Percentiles rank a stretch among this genome's conserved stretches.
Conservation (phyloP, 2,888 invertebrate genomes). For the Brachypterus glaber region DNA sequence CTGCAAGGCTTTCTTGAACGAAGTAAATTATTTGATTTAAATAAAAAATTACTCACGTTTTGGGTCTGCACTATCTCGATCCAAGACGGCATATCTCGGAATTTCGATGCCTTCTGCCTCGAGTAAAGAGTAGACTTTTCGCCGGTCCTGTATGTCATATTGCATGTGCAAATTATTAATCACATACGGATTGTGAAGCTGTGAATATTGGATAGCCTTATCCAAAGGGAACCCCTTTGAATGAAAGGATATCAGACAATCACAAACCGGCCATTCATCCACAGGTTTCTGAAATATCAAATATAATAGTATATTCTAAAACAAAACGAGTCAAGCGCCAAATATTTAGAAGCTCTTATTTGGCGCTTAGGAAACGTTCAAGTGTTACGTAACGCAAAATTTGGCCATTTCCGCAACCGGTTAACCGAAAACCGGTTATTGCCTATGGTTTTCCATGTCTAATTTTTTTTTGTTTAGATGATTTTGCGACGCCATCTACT, state of each 20-base stretch:
- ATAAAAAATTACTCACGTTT: slow-evolving; percentile 55
- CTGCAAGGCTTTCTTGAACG: no score
- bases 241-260: slow-evolving; percentile 96
- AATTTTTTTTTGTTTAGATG: no score
- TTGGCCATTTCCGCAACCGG: no score
- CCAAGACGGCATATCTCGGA: slow-evolving; percentile 93
- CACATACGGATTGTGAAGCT: slow-evolving; percentile 87
- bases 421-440: no score
- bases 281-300: slow-evolving; percentile 65
- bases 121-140: slow-evolving; percentile 91
- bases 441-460: no score
- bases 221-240: slow-evolving; percentile 97
- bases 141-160: slow-evolving; percentile 90
- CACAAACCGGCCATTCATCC: slow-evolving; percentile 96
- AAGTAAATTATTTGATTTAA: not conserved
- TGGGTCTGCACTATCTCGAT: slow-evolving; percentile 85
- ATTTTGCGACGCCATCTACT: no score
- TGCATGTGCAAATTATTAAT: slow-evolving; percentile 99
- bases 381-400: no score
- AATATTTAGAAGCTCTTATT: no score
- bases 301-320: slow-evolving; percentile 2
- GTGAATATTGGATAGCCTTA: slow-evolving; percentile 94
- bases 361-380: no score
- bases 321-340: not conserved
- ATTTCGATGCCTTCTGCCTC: slow-evolving; percentile 93